Evolutionary conservation across 2,113 vertebrate genomes (phyloP).

Genomic region (Albula goreensis): DNA sequence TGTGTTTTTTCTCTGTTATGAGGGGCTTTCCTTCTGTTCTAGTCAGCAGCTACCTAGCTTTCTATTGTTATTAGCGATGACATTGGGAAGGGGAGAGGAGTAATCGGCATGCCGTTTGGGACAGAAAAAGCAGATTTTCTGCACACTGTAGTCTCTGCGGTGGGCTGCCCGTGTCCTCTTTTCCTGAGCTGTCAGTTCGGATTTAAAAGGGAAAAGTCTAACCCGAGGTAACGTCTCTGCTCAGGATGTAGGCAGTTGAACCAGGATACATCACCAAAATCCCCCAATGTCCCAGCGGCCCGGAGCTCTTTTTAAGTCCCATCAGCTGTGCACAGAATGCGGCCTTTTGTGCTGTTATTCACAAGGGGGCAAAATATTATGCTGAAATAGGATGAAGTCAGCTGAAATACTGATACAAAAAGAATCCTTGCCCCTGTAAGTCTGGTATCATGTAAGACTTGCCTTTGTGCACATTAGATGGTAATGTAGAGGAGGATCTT

Average conservation of each 20-base stretch:
- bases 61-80: neutral
- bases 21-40: neutral
- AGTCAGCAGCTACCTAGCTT: neutral
- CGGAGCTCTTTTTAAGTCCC: constrained; percentile 52
- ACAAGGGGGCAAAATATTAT: constrained; percentile 15
- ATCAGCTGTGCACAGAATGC: constrained; percentile 54
- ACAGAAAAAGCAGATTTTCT: neutral
- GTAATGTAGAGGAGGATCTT: constrained; percentile 42
- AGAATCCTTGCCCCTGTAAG: constrained; percentile 39
- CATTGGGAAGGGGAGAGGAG: neutral
- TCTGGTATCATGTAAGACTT: constrained; percentile 42
- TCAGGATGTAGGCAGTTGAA: neutral
- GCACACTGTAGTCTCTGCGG: constrained; percentile 45
- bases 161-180: neutral
- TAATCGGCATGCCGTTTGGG: neutral
- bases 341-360: constrained; percentile 35
- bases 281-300: constrained; percentile 1
- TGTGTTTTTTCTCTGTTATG: neutral
- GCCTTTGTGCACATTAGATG: constrained; percentile 40
- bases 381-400: constrained; percentile 13
- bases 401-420: constrained; percentile 35
- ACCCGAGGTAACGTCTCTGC: neutral
- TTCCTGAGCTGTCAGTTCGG: constrained; percentile 62
- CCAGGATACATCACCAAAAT: neutral
- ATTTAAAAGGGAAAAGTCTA: constrained; percentile 49